Base-by-base conservation (phyloP, 35 echinoderm and acorn worm species). In the Hemicentrotus pulcherrimus region DNA sequence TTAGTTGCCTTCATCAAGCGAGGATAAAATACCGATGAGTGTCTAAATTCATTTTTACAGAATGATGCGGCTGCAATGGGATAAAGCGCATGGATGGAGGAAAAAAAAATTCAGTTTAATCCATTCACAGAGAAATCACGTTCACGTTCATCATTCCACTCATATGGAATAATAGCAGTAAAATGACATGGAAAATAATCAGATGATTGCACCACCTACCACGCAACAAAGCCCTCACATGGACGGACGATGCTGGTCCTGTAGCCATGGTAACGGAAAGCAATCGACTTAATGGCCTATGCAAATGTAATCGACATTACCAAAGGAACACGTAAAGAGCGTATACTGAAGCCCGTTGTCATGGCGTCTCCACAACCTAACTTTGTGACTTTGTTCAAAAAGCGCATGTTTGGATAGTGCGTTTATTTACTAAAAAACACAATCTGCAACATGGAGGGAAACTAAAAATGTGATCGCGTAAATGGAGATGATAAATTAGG, bases 221-320 rank as follows among this genome's bases (percentile, higher is more conserved):
- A 16, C 88, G 19, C 19, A 58, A 31, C 91, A 24, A 93, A 93
- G 35, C 48, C 46, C 91, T 93, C 45, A 13, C 46, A 58, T 58
- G n/a, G 32, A 93, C 47, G 30, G n/a, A 14, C 47, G 46, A 93
- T 31, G 88, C 32, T 16, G 88, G 33, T 90, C 91, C 46, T 14
- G 91, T 58, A 50, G 48, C 91, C 48, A 55, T 55, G 91, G 48
- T 47, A 93, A 93, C 91, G 48, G 48, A 47, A 93, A 46, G 46
- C 91, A 93, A 50, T 93, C 91, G n/a, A 58, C 91, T 58, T 50
- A 93, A 93, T 50, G 91, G 91, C 48, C 91, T 93, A 93, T 93
- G 91, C 91, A 93, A 93, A 93, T 93, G 91, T 93, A 93, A 93
- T 93, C 48, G 46, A 93, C 91, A 93, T 93, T 58, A 58, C 91